Conservation (phyloP, 2,113 vertebrate species). For the Hippocampus abdominalis region DNA sequence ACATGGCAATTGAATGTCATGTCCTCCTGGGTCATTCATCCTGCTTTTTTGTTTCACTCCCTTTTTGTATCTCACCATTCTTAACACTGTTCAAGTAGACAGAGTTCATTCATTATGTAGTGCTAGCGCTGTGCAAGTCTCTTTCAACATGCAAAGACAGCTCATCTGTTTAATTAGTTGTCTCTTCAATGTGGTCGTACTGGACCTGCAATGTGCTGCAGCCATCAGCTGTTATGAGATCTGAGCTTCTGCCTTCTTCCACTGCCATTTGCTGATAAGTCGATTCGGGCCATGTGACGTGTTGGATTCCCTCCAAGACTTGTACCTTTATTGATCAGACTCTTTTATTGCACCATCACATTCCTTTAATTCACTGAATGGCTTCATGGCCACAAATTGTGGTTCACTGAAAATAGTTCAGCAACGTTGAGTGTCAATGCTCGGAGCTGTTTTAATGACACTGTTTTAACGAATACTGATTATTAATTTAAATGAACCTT, state of each 20-base stretch:
- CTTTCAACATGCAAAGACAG: not conserved
- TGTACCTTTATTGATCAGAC: conserved; percentile 53
- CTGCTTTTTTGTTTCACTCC: conserved; percentile 14
- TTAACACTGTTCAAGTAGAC: conserved; percentile 46
- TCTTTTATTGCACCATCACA: conserved; percentile 56
- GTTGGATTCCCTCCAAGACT: conserved; percentile 53
- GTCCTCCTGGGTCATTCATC: conserved; percentile 19
- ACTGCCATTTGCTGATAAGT: conserved; percentile 33
- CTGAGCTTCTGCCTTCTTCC: conserved; percentile 2
- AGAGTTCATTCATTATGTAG: conserved; percentile 64
- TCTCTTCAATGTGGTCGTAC: not conserved
- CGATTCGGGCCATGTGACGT: conserved; percentile 31
- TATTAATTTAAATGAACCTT: conserved; percentile 18
- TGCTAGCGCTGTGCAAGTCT: conserved; percentile 31
- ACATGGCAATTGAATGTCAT: conserved; percentile 2
- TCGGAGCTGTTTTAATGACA: conserved; percentile 7
- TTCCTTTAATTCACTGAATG: conserved; percentile 45
- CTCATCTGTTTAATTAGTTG: conserved; percentile 6
- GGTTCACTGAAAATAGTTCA: conserved; percentile 11
- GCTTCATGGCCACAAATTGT: conserved; percentile 5
- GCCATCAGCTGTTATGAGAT: not conserved
- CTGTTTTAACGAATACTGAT: conserved; percentile 15
- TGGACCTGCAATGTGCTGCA: not conserved
- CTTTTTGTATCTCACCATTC: conserved; percentile 13
- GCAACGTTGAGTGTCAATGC: conserved; percentile 17